Base-by-base conservation (phyloP, 1,140 invertebrate species). In the Bombyx mori region DNA sequence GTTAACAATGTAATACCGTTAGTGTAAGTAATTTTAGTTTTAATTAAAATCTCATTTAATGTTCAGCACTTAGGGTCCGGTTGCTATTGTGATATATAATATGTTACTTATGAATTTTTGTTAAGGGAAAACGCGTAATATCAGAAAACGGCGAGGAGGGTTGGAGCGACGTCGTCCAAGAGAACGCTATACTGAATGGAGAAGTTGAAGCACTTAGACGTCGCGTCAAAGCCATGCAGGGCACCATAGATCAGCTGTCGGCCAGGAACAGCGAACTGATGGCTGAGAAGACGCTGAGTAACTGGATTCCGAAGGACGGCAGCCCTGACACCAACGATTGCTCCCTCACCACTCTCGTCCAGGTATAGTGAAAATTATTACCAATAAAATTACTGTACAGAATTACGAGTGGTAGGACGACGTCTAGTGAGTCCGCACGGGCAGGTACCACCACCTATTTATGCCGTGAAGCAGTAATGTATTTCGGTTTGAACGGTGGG, bases 81-180 rank as follows among this genome's bases (percentile, higher is more conserved):
- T 35, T 35, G 26, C 12, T 18, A 18, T 18, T 35, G 2, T 35
- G 26, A 35, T 35, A 5, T 35, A 0, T 35, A 35, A 35, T 35
- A 35, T 35, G 4, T 35, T 35, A 35, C 26, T 35, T 18, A 18
- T 18, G 12, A 12, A 12, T 44, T 35, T 10, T 52, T 53, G 7
- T 12, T 1, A 61, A 96, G 94, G 97, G 95, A 48, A 97, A 97
- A 90, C 89, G 96, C 63, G 89, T 96, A 6, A 90, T 98, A 18
- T 93, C 94, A 42, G 93, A 94, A 63, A 96, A 98, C 82, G 97
- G 97, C 6, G 91, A 91, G 50, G 94, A 96, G 71, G 90, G 91
- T 42, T 91, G 98, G 51, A 99, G 97, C 69, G 98, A 99, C 75
- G 96, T 98, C 80, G 98, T 95, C 75, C 93, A 97, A 75, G 98